Conservation (phyloP, 1,140 invertebrate species). For the Drosophila malerkotliana region DNA sequence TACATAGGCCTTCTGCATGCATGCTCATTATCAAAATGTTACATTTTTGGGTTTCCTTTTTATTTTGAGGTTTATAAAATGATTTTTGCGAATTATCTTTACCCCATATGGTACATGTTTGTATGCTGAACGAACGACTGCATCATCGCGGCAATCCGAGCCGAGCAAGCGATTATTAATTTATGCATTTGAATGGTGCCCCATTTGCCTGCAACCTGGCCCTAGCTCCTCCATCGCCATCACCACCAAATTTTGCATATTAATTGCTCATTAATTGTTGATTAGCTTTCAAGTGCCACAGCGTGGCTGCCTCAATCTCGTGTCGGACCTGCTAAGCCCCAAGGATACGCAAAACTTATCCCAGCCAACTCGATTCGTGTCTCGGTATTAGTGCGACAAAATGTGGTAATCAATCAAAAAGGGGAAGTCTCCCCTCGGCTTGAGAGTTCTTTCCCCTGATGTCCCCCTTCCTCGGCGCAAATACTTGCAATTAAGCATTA, state of each 20-base stretch:
- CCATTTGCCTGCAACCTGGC: slow-evolving; percentile 35
- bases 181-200: slow-evolving; percentile 68
- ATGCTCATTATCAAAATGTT: slow-evolving; percentile 10
- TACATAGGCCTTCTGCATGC: neutral
- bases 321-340: slow-evolving; percentile 27
- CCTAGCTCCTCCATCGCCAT: slow-evolving; percentile 5
- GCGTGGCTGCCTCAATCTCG: slow-evolving; percentile 37
- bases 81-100: slow-evolving; percentile 18
- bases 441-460: slow-evolving; percentile 29
- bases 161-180: slow-evolving; percentile 49
- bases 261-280: slow-evolving; percentile 82
- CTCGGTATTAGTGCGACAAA: slow-evolving; percentile 70
- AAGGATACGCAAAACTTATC: slow-evolving; percentile 70
- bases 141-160: slow-evolving; percentile 2
- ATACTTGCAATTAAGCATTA: slow-evolving; percentile 81
- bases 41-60: no score
- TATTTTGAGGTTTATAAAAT: neutral
- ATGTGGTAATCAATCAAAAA: slow-evolving; percentile 79
- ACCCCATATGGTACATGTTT: slow-evolving; percentile 6
- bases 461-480: slow-evolving; percentile 32
- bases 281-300: slow-evolving; percentile 66
- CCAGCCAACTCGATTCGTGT: slow-evolving; percentile 21
- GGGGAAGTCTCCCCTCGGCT: slow-evolving; percentile 10
- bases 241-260: slow-evolving; percentile 70
- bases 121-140: slow-evolving; percentile 24